A percentile compares a stretch with the other conserved stretches of the same genome.
phyloP scores from a whole-genome alignment of 2,797 vertebrate genomes.

The Eutrigla gurnardus region DNA sequence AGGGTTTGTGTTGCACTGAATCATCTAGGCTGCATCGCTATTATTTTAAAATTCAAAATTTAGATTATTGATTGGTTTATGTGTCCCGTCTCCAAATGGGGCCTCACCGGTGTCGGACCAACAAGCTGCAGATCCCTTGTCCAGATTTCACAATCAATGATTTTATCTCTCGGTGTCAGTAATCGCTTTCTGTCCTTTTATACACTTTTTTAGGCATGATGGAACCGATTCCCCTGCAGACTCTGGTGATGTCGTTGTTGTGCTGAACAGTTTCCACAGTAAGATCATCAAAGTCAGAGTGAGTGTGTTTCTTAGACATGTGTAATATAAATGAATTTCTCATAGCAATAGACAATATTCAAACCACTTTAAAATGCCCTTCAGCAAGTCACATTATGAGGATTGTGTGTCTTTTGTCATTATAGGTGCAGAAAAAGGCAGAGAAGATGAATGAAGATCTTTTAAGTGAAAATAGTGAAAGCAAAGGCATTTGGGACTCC shows the following conservation, averaged over 20 bases:
- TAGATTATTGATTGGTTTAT: background rate
- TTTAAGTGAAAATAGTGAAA: slow-evolving; percentile 85
- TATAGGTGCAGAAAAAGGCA: slow-evolving; percentile 92
- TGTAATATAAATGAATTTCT: background rate
- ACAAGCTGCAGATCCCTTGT: slow-evolving; percentile 6
- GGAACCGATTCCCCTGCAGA: slow-evolving; percentile 90
- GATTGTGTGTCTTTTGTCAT: slow-evolving; percentile 22
- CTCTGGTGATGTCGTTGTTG: slow-evolving; percentile 84
- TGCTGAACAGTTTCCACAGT: slow-evolving; percentile 94
- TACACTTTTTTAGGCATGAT: slow-evolving; percentile 86
- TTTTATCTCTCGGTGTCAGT: slow-evolving; percentile 13
- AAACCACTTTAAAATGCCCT: background rate
- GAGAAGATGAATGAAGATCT: slow-evolving; percentile 92
- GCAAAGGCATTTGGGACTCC: slow-evolving; percentile 87
- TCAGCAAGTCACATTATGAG: background rate
- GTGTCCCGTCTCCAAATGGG: background rate
- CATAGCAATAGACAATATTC: background rate
- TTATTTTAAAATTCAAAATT: too few relatives aligned
- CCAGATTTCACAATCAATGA: slow-evolving; percentile 3
- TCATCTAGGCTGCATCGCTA: background rate
- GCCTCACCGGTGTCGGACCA: background rate
- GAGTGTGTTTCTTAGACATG: slow-evolving; percentile 69
- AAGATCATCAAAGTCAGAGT: slow-evolving; percentile 97
- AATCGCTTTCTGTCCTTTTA: slow-evolving; percentile 4
- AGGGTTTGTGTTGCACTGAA: background rate